These are phyloP conservation scores for Drosophila antonietae DNA, from an alignment of 2,888 invertebrate species.

Conservation along the genomic window DNA sequence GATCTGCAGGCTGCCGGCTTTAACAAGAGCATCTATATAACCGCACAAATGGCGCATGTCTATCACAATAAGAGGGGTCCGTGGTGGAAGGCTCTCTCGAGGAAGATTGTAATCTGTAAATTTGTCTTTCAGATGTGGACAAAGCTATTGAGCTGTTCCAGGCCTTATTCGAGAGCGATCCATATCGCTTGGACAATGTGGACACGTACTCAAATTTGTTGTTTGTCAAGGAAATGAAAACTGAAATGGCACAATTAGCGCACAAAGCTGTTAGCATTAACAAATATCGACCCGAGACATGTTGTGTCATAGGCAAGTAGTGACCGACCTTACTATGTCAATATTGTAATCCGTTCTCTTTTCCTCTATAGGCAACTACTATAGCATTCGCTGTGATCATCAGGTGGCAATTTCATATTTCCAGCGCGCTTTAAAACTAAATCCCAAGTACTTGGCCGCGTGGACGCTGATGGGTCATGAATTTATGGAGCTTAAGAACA, in stretches of 20 bases:
- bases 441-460: constrained; percentile 96
- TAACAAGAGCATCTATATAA: constrained; percentile 93
- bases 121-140: constrained; percentile 89
- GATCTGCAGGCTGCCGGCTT: constrained; percentile 92
- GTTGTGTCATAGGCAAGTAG: constrained; percentile 94
- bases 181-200: constrained; percentile 97
- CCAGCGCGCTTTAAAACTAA: constrained; percentile 95
- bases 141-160: constrained; percentile 94
- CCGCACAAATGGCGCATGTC: constrained; percentile 96
- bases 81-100: background rate
- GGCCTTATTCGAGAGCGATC: constrained; percentile 93
- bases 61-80: constrained; percentile 95
- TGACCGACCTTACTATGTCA: too few relatives aligned
- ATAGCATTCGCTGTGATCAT: constrained; percentile 97
- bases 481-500: constrained; percentile 99
- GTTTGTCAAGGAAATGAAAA: constrained; percentile 96
- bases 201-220: constrained; percentile 98
- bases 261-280: constrained; percentile 97
- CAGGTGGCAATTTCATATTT: constrained; percentile 99
- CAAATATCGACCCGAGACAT: constrained; percentile 98
- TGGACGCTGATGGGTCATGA: constrained; percentile 99
- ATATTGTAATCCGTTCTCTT: background rate
- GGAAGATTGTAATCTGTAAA: background rate
- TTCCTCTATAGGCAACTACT: constrained; percentile 92
- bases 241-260: constrained; percentile 96